Evolutionary conservation across 2,888 invertebrate genomes (phyloP).

Genomic region (Xanthorhoe spadicearia): DNA sequence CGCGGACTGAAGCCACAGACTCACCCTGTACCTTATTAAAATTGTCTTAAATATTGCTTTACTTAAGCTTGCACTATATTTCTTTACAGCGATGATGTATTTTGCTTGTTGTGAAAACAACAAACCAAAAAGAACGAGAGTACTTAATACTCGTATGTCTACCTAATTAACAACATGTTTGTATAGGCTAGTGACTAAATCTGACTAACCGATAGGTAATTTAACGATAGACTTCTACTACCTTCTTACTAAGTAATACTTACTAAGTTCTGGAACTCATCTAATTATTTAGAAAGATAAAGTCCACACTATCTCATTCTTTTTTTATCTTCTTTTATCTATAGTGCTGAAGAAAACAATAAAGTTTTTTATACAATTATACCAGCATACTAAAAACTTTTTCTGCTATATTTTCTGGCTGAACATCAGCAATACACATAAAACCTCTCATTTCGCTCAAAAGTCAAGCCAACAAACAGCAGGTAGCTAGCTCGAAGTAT

Average conservation of each 20-base stretch:
- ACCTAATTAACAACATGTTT: not conserved
- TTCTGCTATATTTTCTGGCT: constrained; percentile 21
- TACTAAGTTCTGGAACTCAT: not conserved
- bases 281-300: not conserved
- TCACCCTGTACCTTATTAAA: constrained; percentile 47
- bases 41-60: constrained; percentile 43
- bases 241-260: too few relatives aligned
- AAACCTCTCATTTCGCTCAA: constrained; percentile 34
- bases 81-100: constrained; percentile 3
- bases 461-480: constrained; percentile 36
- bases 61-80: constrained; percentile 31
- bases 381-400: constrained; percentile 23
- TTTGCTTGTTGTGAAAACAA: too few relatives aligned
- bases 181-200: not conserved
- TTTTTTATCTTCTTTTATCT: not conserved
- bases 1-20: constrained; percentile 49
- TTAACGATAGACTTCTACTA: too few relatives aligned
- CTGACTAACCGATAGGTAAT: too few relatives aligned
- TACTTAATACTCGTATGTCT: too few relatives aligned
- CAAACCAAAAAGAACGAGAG: too few relatives aligned
- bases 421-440: constrained; percentile 30
- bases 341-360: not conserved
- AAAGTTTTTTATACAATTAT: constrained; percentile 5
- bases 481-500: constrained; percentile 38
- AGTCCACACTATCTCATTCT: not conserved